Evolutionary conservation across 1,140 invertebrate genomes (phyloP).

Genomic region (Paracyclopina nana): DNA sequence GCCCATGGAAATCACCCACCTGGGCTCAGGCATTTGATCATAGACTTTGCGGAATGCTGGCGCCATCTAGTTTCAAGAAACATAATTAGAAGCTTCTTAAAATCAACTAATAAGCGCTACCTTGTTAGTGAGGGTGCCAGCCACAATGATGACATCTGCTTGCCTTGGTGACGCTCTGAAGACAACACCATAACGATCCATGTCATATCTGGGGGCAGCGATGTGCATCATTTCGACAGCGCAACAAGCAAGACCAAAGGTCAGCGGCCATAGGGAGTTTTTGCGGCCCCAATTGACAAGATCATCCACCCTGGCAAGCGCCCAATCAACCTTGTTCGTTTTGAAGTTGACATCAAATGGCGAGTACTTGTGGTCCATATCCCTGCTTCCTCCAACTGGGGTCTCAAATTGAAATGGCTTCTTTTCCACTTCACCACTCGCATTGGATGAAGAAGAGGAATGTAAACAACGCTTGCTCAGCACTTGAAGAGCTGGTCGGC

Average conservation of each 20-base stretch:
- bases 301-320: slow-evolving; percentile 56
- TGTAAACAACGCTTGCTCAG: too few species aligned
- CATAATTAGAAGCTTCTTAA: too few species aligned
- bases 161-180: slow-evolving; percentile 90
- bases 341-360: not conserved
- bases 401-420: too few species aligned
- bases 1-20: slow-evolving; percentile 98
- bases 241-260: slow-evolving; percentile 90
- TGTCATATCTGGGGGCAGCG: slow-evolving; percentile 89
- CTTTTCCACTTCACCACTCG: too few species aligned
- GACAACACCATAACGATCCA: slow-evolving; percentile 82
- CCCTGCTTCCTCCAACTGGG: too few species aligned
- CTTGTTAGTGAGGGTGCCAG: slow-evolving; percentile 94
- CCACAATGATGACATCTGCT: slow-evolving; percentile 91
- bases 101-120: too few species aligned
- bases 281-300: slow-evolving; percentile 82
- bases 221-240: slow-evolving; percentile 99
- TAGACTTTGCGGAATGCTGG: slow-evolving; percentile 80
- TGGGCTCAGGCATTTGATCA: slow-evolving; percentile 82
- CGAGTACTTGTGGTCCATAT: not conserved
- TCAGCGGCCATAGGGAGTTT: slow-evolving; percentile 81
- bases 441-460: too few species aligned
- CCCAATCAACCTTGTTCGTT: slow-evolving; percentile 24
- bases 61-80: too few species aligned
- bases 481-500: too few species aligned